phyloP scores from a whole-genome alignment of 1,140 invertebrate genomes.

The Amyelois transitella region DNA sequence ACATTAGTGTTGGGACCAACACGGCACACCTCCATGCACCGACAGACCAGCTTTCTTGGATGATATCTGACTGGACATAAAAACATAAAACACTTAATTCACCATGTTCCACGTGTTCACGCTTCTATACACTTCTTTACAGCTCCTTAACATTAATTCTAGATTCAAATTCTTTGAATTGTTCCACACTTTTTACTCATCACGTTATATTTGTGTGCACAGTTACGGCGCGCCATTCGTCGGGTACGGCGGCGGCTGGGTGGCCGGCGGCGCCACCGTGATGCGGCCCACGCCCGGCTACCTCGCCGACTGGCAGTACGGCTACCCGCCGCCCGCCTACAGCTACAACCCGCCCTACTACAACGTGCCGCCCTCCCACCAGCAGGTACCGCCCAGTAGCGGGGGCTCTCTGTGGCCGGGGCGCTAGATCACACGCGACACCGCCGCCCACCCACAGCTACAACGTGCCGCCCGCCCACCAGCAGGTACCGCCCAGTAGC shows the following conservation, averaged over 20 bases:
- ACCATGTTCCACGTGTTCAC: too few relatives aligned
- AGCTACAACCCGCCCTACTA: conserved; percentile 59
- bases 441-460: background rate
- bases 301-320: conserved; percentile 69
- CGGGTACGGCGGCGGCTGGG: conserved; percentile 65
- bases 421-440: too few relatives aligned
- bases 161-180: too few relatives aligned
- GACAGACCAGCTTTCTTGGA: too few relatives aligned
- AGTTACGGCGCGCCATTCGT: conserved; percentile 63
- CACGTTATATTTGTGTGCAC: conserved; percentile 25
- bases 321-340: conserved; percentile 53
- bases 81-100: too few relatives aligned
- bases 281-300: conserved; percentile 70
- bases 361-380: conserved; percentile 61
- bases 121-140: too few relatives aligned
- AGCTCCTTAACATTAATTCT: too few relatives aligned
- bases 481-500: background rate
- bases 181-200: conserved; percentile 18
- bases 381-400: conserved; percentile 37
- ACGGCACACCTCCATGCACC: too few relatives aligned
- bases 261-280: conserved; percentile 54
- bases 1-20: too few relatives aligned
- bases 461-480: conserved; percentile 9
- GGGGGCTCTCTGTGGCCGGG: background rate
- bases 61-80: too few relatives aligned